Conservation (phyloP, 1,140 invertebrate species). For the Medauroidea extradentata region DNA sequence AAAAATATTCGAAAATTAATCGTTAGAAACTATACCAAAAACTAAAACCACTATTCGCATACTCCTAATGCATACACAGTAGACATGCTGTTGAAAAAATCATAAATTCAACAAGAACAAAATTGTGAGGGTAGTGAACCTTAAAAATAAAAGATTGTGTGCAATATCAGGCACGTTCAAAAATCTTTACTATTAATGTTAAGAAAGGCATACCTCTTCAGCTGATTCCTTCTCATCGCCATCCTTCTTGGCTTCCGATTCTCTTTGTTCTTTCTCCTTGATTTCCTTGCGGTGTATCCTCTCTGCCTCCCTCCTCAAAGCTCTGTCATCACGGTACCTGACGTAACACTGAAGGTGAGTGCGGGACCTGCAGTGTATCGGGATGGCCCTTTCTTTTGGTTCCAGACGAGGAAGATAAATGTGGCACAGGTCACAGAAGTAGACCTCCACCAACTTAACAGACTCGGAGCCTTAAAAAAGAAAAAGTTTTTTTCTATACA, state of each 20-base stretch:
- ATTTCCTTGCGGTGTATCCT: constrained; percentile 55
- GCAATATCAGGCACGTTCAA: too few species aligned
- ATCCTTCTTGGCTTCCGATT: constrained; percentile 27
- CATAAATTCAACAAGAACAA: too few species aligned
- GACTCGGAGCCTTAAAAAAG: constrained; percentile 11
- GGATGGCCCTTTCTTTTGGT: constrained; percentile 56
- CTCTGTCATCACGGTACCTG: constrained; percentile 66
- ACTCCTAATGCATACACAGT: too few species aligned
- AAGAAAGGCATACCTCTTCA: not conserved
- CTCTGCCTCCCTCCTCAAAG: constrained; percentile 60
- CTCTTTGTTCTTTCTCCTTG: constrained; percentile 23
- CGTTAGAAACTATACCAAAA: too few species aligned
- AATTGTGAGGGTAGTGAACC: too few species aligned
- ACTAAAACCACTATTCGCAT: too few species aligned
- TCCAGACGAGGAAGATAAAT: constrained; percentile 60
- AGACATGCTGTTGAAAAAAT: too few species aligned
- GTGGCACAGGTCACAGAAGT: constrained; percentile 67
- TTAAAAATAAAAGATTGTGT: too few species aligned
- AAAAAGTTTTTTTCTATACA: too few species aligned
- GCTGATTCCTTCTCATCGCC: not conserved
- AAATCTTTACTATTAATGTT: too few species aligned
- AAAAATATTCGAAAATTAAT: too few species aligned
- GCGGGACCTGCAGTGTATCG: constrained; percentile 64
- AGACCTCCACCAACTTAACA: constrained; percentile 54
- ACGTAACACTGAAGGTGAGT: constrained; percentile 67